Conservation (phyloP, 1,140 invertebrate species). For the Protaetia brevitarsis region DNA sequence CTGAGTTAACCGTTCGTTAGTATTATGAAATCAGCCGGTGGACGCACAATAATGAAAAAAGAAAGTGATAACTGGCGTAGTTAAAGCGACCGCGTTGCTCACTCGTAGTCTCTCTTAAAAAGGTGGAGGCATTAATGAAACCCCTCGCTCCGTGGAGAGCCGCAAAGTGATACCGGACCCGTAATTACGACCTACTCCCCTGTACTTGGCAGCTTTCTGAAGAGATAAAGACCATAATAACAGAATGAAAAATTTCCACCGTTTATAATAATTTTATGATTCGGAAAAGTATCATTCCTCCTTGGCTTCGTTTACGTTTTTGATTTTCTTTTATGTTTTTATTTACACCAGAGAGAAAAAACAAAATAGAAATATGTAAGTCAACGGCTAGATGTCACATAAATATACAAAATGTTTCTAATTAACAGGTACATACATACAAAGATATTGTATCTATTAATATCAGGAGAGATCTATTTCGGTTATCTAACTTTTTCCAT, state of each 20-base stretch:
- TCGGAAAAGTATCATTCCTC: neutral
- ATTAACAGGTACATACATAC: too few species aligned
- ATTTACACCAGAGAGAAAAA: too few species aligned
- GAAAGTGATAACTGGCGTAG: slow-evolving; percentile 5
- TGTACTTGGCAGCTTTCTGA: neutral
- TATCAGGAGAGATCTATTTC: too few species aligned
- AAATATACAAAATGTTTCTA: too few species aligned
- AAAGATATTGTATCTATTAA: too few species aligned
- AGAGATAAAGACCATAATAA: slow-evolving; percentile 4
- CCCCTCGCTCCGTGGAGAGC: neutral
- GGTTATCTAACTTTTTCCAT: too few species aligned
- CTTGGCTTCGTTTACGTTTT: slow-evolving; percentile 2
- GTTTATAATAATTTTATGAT: slow-evolving; percentile 15
- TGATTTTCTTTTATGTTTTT: neutral
- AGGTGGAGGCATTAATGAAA: neutral
- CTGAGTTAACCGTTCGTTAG: neutral
- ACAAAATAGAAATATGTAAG: too few species aligned
- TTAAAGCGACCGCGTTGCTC: neutral
- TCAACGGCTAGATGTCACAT: too few species aligned
- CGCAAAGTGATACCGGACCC: slow-evolving; percentile 1
- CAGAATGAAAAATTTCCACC: slow-evolving; percentile 8
- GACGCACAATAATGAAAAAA: neutral
- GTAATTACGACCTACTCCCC: neutral
- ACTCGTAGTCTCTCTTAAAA: slow-evolving; percentile 1
- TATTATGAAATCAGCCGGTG: neutral